Base-by-base conservation (phyloP, 2,888 invertebrate genomes). In the Eudasyphora cyanicolor region DNA sequence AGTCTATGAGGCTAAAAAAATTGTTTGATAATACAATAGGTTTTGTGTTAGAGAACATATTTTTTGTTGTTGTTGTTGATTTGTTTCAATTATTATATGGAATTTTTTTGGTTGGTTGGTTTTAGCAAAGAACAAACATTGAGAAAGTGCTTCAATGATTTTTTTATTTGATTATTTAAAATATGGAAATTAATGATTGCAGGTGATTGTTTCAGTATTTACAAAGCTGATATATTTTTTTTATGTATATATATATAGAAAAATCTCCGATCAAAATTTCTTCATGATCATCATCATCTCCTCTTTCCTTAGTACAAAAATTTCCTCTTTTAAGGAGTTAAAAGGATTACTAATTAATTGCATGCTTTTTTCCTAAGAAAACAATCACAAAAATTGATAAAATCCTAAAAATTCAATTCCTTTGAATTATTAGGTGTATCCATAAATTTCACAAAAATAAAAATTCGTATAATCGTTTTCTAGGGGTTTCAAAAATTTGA, bases 1-100 rank as follows among this genome's bases (percentile, higher is more conserved):
- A 87, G 85, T 87, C 87, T 85, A 87, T 86, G 51, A 87, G 85
- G 85, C 87, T 87, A 86, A 80, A 87, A n/a, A 85, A 70, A 60
- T 60, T 7, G n/a, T n/a, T 57, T 24, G 27, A 19, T 42, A 45
- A 45, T 77, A 29, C 32, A 73, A 76, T 64, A 38, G 19, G 35
- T 51, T 51, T 51, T 57, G 24, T 57, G 24, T 57, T 57, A 24
- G 27, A 45, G 45, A 45, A 60, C 29, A 60, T 29, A 24, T 60
- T 54, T 54, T 60, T 29, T n/a, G 24, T 67, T 67, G 14, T 21
- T 19, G 24, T 42, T 60, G 60, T 62, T 62, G 4, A n/a, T 62
- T 57, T 7, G 12, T 21, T 21, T 57, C 2, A 5, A 51, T 45
- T 27, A 19, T 24, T 14, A 57, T 51, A 51, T 21, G 21, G 19